Evolutionary conservation across 2,888 invertebrate species (phyloP).

Genomic region (Agrotis ipsilon): DNA sequence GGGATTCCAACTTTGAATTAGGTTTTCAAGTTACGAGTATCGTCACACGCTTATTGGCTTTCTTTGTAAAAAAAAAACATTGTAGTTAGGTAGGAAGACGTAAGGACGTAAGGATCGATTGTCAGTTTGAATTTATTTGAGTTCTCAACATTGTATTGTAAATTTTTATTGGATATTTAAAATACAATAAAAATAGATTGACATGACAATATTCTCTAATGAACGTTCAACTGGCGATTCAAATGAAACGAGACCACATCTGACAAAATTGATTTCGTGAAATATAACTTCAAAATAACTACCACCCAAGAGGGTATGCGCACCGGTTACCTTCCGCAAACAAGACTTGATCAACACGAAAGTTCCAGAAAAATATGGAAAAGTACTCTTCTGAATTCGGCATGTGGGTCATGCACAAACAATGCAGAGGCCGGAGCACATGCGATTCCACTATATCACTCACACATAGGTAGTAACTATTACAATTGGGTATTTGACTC

Average conservation of each 20-base stretch:
- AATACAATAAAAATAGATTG: no score
- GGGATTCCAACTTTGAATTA: slow-evolving; percentile 55
- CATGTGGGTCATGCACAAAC: slow-evolving; percentile 19
- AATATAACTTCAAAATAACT: neutral
- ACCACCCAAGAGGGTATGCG: neutral
- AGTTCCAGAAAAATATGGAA: slow-evolving; percentile 14
- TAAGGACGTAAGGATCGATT: no score
- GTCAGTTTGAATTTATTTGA: neutral
- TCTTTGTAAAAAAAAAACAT: slow-evolving; percentile 28
- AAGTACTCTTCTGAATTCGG: slow-evolving; percentile 4
- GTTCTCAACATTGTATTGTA: neutral
- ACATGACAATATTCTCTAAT: no score
- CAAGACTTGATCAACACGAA: slow-evolving; percentile 29
- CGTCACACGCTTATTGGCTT: slow-evolving; percentile 38
- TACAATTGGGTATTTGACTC: neutral
- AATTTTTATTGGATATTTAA: no score
- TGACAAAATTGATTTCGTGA: neutral
- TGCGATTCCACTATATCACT: slow-evolving; percentile 40
- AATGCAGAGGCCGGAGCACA: slow-evolving; percentile 10
- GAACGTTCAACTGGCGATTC: neutral
- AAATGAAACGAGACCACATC: neutral
- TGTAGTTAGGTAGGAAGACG: neutral
- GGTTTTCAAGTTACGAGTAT: slow-evolving; percentile 53
- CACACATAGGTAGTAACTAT: slow-evolving; percentile 26
- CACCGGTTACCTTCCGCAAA: slow-evolving; percentile 2